Percentiles rank a stretch among this genome's conserved stretches.
Evolutionary conservation across 2,888 invertebrate species (phyloP).

Genomic region (Amaurobius ferox): DNA sequence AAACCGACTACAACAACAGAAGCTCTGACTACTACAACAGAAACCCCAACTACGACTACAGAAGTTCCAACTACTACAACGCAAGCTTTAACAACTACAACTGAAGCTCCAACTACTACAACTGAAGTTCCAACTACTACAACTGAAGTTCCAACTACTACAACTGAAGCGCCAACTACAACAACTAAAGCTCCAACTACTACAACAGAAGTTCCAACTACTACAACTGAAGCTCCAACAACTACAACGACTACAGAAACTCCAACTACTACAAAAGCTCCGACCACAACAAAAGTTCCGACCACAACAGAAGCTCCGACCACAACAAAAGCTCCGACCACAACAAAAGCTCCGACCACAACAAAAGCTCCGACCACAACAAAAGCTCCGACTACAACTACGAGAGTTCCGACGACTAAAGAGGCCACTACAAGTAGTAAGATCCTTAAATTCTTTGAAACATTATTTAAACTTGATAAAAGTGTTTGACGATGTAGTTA

Average conservation of each 20-base stretch:
- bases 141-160: not conserved
- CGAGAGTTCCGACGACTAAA: no score
- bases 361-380: not conserved
- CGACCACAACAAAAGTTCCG: not conserved
- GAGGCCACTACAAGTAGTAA: no score
- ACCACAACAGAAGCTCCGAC: not conserved
- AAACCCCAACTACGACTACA: not conserved
- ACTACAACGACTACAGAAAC: not conserved
- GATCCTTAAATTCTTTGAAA: no score
- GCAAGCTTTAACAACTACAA: not conserved
- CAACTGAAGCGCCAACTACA: not conserved
- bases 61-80: not conserved
- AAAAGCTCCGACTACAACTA: not conserved
- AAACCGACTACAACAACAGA: not conserved
- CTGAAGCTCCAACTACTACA: slow-evolving; percentile 9
- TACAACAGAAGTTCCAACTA: not conserved
- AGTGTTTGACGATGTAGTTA: no score
- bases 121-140: not conserved
- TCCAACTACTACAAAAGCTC: not conserved
- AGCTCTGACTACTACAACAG: not conserved
- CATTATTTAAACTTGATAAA: no score
- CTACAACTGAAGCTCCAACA: not conserved
- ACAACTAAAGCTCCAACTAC: not conserved
- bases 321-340: not conserved
- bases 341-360: not conserved